Conservation (phyloP, 1,140 invertebrate species). For the Euura lappo region DNA sequence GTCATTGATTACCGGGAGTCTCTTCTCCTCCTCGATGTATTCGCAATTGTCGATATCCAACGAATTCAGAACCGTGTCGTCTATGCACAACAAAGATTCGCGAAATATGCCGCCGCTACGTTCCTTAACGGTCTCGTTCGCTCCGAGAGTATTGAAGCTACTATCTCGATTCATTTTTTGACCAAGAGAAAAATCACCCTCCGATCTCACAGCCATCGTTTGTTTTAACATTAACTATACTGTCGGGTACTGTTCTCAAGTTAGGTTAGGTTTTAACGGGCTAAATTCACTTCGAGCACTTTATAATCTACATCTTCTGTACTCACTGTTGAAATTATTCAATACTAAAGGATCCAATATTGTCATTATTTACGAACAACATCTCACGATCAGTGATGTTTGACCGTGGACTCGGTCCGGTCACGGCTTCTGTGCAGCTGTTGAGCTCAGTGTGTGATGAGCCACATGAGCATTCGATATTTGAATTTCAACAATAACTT, state of each 20-base stretch:
- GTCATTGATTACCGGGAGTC: background rate
- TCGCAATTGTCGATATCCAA: conserved; percentile 1
- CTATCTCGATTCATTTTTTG: background rate
- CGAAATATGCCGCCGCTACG: background rate
- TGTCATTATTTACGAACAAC: too few relatives aligned
- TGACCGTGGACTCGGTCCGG: too few relatives aligned
- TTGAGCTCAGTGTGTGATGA: too few relatives aligned
- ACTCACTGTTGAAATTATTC: too few relatives aligned
- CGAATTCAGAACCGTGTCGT: conserved; percentile 31
- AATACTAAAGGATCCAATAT: too few relatives aligned
- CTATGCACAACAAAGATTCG: conserved; percentile 28
- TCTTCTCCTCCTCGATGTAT: background rate
- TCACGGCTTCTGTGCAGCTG: too few relatives aligned
- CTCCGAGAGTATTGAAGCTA: background rate
- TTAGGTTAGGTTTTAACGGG: too few relatives aligned
- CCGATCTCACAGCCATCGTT: background rate
- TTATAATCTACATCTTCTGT: too few relatives aligned
- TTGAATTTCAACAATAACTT: too few relatives aligned
- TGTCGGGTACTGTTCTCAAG: background rate
- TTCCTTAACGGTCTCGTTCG: background rate
- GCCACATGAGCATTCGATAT: too few relatives aligned
- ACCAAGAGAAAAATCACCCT: conserved; percentile 1
- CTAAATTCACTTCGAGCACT: too few relatives aligned
- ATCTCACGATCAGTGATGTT: too few relatives aligned
- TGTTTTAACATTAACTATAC: background rate